Base-by-base conservation (phyloP, 2,888 invertebrate species). In the Melanostoma mellinum region DNA sequence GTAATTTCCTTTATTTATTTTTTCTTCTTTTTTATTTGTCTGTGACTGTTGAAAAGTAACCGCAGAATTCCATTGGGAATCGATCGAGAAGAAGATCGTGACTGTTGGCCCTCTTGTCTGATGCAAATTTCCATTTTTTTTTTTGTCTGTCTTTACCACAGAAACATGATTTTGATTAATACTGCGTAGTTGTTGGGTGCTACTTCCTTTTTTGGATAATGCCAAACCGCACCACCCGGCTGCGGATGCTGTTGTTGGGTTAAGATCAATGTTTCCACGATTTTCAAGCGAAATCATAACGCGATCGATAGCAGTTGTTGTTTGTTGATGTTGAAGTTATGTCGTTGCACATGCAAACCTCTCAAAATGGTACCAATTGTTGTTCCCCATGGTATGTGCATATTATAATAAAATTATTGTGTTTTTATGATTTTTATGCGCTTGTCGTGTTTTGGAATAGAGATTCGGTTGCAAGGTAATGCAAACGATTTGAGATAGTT, bases 111-210 rank as follows among this genome's bases (percentile, higher is more conserved):
- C 56, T 58, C 63, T 71, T 65, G 78, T 73, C 73, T 65, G 81
- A 55, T 42, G 67, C 53, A 48, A 67, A 50, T 75, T 67, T 67
- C 69, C 42, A 46, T 35, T 75, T 8, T 6, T 38, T 6, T n/a
- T 6, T 52, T 9, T 36, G 35, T 60, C 48, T 20, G 42, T 36
- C 8, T 35, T 60, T 48, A 46, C 71, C 46, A 53, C 67, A 33
- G 67, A 10, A 56, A 78, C 74, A 79, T 82, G 77, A 72, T 78
- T 78, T 82, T 82, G 78, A 73, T 78, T 78, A 78, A 79, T 79
- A 61, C 69, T 84, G 84, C 84, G 84, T 79, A 69, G 52, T 55
- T 50, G 60, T 32, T 9, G 38, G 52, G n/a, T 72, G 44, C 44
- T 32, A 50, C 58, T 56, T 55, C 74, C 55, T 38, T 55, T 55